Evolutionary conservation across 2,888 invertebrate species (phyloP).

Genomic region (Cremastobaeus sp.): DNA sequence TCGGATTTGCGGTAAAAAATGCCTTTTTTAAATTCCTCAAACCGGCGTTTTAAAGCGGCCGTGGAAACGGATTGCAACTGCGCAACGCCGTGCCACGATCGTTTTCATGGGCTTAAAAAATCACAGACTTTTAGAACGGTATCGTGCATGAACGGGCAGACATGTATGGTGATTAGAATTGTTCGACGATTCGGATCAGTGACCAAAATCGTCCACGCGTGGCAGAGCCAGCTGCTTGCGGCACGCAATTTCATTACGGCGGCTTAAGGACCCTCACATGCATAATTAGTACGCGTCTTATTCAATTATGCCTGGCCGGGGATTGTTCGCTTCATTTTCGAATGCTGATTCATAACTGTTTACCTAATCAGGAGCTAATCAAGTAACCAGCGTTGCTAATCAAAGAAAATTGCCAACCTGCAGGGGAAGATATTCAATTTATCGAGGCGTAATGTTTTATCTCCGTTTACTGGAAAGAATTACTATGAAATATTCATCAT

Average conservation of each 20-base stretch:
- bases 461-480: no score
- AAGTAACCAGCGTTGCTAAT: no score
- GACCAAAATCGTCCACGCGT: slow-evolving; percentile 71
- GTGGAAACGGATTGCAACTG: neutral
- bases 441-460: no score
- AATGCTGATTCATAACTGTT: slow-evolving; percentile 50
- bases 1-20: slow-evolving; percentile 7
- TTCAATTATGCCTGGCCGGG: slow-evolving; percentile 48
- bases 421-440: no score
- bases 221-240: slow-evolving; percentile 68
- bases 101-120: slow-evolving; percentile 46
- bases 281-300: slow-evolving; percentile 54
- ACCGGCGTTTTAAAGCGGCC: slow-evolving; percentile 2
- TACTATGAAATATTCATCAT: slow-evolving; percentile 50
- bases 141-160: slow-evolving; percentile 61
- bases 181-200: slow-evolving; percentile 70
- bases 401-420: no score
- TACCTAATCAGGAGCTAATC: slow-evolving; percentile 23
- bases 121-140: slow-evolving; percentile 57
- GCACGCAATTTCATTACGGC: slow-evolving; percentile 70
- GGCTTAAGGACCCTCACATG: slow-evolving; percentile 61
- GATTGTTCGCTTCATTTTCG: slow-evolving; percentile 51
- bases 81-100: neutral
- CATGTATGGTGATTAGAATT: slow-evolving; percentile 65
- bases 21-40: slow-evolving; percentile 2